Evolutionary conservation across 2,797 vertebrate species (phyloP).

Genomic region (Artibeus lituratus): DNA sequence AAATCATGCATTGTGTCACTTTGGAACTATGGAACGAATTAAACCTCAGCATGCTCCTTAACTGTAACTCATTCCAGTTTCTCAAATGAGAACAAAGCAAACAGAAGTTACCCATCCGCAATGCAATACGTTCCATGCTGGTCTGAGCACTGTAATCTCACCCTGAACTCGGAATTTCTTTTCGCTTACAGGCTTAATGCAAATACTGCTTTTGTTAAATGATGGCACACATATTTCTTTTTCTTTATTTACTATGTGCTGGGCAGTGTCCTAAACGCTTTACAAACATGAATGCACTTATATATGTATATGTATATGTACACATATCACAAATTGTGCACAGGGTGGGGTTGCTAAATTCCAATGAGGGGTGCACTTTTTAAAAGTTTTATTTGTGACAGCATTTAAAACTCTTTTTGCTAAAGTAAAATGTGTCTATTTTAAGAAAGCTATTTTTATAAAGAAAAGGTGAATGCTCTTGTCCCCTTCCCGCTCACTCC

Average conservation of each 20-base stretch:
- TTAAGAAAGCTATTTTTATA: slow-evolving; percentile 15
- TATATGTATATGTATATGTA: not conserved
- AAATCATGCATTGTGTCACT: slow-evolving; percentile 37
- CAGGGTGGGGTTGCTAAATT: not conserved
- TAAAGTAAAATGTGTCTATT: not conserved
- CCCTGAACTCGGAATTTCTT: not conserved
- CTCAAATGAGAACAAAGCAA: slow-evolving; percentile 59
- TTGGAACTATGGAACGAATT: slow-evolving; percentile 40
- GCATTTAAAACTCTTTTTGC: not conserved
- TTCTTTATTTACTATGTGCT: not conserved
- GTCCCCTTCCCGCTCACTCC: not conserved
- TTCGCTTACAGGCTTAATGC: not conserved
- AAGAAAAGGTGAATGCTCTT: not conserved
- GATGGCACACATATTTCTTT: not conserved
- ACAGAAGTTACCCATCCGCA: not conserved
- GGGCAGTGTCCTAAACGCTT: not conserved
- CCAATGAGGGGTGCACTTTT: not conserved
- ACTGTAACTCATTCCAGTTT: slow-evolving; percentile 63
- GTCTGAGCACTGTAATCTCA: not conserved
- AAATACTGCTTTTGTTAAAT: not conserved
- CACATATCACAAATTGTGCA: not conserved
- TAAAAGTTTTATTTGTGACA: not conserved
- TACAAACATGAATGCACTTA: not conserved
- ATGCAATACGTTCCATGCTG: not conserved
- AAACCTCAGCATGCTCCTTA: slow-evolving; percentile 58